Evolutionary conservation across 2,888 invertebrate species (phyloP).

Genomic region (Tiphia femorata): DNA sequence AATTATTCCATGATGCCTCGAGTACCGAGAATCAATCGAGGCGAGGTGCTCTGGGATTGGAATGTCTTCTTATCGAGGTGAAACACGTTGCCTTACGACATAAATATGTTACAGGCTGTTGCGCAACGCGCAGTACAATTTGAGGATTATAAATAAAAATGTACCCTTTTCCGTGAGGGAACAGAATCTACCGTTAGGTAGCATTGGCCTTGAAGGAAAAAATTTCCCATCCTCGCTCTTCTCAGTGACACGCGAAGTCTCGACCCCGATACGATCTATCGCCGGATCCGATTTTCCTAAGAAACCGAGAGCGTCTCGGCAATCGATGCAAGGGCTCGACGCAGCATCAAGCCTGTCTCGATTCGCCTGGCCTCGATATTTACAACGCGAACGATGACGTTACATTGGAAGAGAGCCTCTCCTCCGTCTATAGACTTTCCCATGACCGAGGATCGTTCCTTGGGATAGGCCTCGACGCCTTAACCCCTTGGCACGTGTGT

Average conservation of each 20-base stretch:
- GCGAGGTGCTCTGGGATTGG: no score
- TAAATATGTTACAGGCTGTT: no score
- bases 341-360: neutral
- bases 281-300: slow-evolving; percentile 23
- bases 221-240: neutral
- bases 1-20: no score
- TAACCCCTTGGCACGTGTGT: no score
- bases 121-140: no score
- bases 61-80: no score
- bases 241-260: neutral
- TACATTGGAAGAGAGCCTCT: no score
- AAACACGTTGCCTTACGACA: no score
- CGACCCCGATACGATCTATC: neutral
- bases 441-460: slow-evolving; percentile 8
- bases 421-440: slow-evolving; percentile 2
- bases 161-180: no score
- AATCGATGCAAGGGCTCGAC: neutral
- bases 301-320: slow-evolving; percentile 1
- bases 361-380: slow-evolving; percentile 40
- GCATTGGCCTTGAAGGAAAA: slow-evolving; percentile 5
- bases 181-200: slow-evolving; percentile 13
- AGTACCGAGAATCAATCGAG: no score
- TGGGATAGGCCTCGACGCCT: no score
- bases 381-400: slow-evolving; percentile 26
- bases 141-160: no score